These are phyloP conservation scores for Cirrhinus molitorella DNA, from an alignment of 2,797 vertebrate genomes.

Conservation along the genomic window DNA sequence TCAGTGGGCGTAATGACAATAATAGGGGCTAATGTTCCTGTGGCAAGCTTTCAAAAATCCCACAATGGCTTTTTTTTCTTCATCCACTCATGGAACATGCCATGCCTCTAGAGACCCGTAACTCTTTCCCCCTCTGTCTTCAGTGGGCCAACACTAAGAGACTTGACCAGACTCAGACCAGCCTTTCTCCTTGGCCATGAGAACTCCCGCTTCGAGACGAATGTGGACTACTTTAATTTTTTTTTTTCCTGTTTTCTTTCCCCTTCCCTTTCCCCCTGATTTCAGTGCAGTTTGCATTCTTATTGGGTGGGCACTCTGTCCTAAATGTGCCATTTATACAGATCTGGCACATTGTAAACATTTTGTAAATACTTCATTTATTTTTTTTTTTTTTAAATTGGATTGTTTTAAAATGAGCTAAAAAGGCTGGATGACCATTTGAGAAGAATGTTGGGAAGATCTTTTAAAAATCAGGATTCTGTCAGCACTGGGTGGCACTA, in stretches of 20 bases:
- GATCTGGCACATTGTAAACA: slow-evolving; percentile 69
- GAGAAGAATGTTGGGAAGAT: slow-evolving; percentile 72
- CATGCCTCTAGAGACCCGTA: slow-evolving; percentile 71
- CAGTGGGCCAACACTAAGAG: slow-evolving; percentile 76
- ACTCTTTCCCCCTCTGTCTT: slow-evolving; percentile 73
- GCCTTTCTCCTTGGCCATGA: slow-evolving; percentile 67
- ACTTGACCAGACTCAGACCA: slow-evolving; percentile 62
- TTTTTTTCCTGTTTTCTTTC: slow-evolving; percentile 13
- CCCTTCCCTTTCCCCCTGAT: not conserved
- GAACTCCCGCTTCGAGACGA: slow-evolving; percentile 70
- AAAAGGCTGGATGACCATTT: slow-evolving; percentile 84
- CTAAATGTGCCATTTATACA: slow-evolving; percentile 67
- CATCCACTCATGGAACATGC: slow-evolving; percentile 63
- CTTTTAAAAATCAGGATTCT: slow-evolving; percentile 85
- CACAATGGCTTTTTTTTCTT: slow-evolving; percentile 17
- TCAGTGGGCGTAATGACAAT: slow-evolving; percentile 34
- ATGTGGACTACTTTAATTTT: slow-evolving; percentile 53
- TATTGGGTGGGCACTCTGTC: slow-evolving; percentile 73
- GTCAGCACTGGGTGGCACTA: slow-evolving; percentile 67
- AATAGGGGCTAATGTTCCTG: slow-evolving; percentile 34
- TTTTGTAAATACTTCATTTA: slow-evolving; percentile 81
- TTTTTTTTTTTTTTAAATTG: slow-evolving; percentile 77
- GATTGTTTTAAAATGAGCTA: slow-evolving; percentile 85
- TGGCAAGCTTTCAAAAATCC: slow-evolving; percentile 47
- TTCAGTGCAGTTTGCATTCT: slow-evolving; percentile 64